Conservation (phyloP, 2,888 invertebrate species). For the Yponomeuta sedellus region DNA sequence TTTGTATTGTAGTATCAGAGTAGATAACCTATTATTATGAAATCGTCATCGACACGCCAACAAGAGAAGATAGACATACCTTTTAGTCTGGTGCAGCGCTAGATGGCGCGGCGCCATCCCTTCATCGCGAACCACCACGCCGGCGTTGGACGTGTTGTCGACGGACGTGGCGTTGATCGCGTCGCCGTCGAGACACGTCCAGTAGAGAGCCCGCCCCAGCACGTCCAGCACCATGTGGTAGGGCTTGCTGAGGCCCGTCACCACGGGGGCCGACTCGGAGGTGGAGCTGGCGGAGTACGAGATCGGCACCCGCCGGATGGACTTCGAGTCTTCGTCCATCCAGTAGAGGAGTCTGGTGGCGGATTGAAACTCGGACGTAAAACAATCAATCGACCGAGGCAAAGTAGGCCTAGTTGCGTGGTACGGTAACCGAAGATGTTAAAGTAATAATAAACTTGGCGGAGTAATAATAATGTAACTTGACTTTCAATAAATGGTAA, state of each 20-base stretch:
- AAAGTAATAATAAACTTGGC: no score
- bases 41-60: no score
- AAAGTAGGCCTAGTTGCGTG: not conserved
- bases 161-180: conserved; percentile 92
- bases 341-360: conserved; percentile 67
- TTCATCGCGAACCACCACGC: conserved; percentile 83
- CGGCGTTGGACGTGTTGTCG: conserved; percentile 78
- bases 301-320: conserved; percentile 80
- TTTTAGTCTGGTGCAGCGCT: conserved; percentile 88
- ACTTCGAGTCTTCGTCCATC: conserved; percentile 88
- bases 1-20: no score
- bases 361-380: not conserved
- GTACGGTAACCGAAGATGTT: no score
- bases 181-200: conserved; percentile 90
- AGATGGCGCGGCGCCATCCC: conserved; percentile 89
- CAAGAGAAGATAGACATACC: no score
- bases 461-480: no score
- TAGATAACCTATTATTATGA: no score
- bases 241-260: conserved; percentile 80
- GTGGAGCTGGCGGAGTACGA: conserved; percentile 55
- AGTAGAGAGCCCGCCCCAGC: conserved; percentile 88
- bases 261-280: conserved; percentile 61
- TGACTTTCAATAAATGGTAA: no score
- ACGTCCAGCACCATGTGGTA: conserved; percentile 92
- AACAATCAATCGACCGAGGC: not conserved